Percentiles rank a stretch among this genome's conserved stretches.
These are phyloP conservation scores for Procambarus clarkii DNA, from an alignment of 1,140 invertebrate genomes.

Conservation along the genomic window DNA sequence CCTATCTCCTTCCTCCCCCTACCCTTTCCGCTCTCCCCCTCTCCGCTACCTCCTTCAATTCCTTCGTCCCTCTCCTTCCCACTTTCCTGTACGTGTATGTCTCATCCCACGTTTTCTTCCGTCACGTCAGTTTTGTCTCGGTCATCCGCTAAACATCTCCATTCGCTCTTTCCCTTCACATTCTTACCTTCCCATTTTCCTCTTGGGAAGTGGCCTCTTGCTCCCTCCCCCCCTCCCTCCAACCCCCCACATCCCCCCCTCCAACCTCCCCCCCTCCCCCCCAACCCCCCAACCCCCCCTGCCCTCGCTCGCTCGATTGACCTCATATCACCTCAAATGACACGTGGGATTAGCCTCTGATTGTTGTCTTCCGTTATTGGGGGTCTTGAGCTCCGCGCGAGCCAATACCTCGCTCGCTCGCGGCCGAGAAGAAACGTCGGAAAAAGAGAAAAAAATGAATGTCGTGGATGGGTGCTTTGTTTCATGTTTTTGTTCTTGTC, in stretches of 20 bases:
- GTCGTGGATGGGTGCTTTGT: too few species aligned
- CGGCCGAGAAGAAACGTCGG: too few species aligned
- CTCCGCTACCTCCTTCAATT: background rate
- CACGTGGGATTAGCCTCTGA: constrained; percentile 50
- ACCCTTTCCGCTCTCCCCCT: background rate
- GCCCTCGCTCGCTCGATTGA: constrained; percentile 37
- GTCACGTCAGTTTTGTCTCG: background rate
- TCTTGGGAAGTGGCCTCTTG: background rate
- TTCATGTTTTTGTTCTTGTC: too few species aligned
- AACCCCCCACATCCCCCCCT: background rate
- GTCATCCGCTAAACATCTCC: background rate
- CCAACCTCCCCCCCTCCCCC: constrained; percentile 8
- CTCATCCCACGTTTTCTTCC: background rate
- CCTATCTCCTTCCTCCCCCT: background rate
- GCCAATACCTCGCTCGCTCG: constrained; percentile 14
- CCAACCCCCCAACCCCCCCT: background rate
- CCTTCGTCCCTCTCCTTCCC: background rate
- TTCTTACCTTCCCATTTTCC: constrained; percentile 18
- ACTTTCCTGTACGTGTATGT: background rate
- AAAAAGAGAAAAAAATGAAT: too few species aligned
- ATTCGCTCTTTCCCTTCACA: background rate
- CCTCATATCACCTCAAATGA: constrained; percentile 56
- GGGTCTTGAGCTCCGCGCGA: background rate
- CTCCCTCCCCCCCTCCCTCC: background rate
- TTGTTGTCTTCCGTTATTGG: constrained; percentile 58